Evolutionary conservation across 1,140 invertebrate genomes (phyloP), one percentile per base, ranked within the genome.

Genomic region (Condylostylus longicornis): DNA sequence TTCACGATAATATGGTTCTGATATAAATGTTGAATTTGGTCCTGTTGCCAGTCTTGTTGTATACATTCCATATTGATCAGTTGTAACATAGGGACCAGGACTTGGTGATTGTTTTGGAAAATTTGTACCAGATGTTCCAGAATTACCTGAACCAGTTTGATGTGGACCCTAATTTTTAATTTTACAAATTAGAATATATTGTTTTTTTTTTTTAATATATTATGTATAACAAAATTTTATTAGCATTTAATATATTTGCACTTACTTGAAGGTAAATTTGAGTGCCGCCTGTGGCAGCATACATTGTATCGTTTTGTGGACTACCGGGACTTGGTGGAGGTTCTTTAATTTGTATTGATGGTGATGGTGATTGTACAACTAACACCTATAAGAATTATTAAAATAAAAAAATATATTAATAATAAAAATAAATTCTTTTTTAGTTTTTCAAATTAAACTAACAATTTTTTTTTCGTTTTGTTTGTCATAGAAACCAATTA

Each of bases 221-320:
- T 12, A 32, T 12, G 20, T 4, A 13, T 4, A 10, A 27, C 10
- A 5, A 32, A 32, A 18, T n/a, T n/a, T n/a, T n/a, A 31, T 20
- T 32, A 21, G 25, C 20, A 14, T 35, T 39, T 23, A 20, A 14
- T 45, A 18, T 18, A 34, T 29, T 31, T 21, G 20, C 38, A 51
- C 51, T 58, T 54, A 61, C 58, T 57, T 61, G 58, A 44, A 61
- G 49, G 43, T 60, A 61, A 43, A 61, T 61, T 50, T 61, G 58
- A 46, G 58, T 61, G 50, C 57, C 52, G 48, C 57, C 58, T 45
- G 53, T 48, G 33, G 57, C 53, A 42, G 50, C 52, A 45, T 61
- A 61, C 58, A 61, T 61, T 46, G 47, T 53, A 44, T 57, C 46
- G 34, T 49, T 40, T 35, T 45, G 40, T 32, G 46, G 43, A 33